Conservation (phyloP, 1,140 invertebrate species). For the Bradysia coprophila region DNA sequence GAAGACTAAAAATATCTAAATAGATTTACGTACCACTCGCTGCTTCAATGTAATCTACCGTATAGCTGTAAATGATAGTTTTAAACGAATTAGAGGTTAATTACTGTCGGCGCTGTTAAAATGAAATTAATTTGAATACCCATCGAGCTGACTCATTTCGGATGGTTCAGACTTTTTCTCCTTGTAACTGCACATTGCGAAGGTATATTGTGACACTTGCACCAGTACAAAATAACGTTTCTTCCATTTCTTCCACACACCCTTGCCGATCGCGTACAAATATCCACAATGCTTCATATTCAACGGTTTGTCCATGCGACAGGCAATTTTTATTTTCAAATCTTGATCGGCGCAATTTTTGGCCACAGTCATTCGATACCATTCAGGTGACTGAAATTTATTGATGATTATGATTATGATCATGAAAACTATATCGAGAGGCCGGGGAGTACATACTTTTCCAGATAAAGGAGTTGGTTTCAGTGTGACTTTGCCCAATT, state of each 20-base stretch:
- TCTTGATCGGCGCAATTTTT: conserved; percentile 93
- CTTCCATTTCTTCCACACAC: conserved; percentile 99
- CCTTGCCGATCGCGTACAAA: conserved; percentile 87
- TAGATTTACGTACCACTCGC: conserved; percentile 45
- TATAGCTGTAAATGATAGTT: too few relatives aligned
- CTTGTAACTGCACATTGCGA: conserved; percentile 98
- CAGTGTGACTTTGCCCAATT: conserved; percentile 85
- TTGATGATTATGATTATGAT: background rate
- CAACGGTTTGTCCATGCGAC: conserved; percentile 95
- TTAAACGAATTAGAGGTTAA: too few relatives aligned
- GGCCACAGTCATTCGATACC: conserved; percentile 91
- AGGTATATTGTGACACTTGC: conserved; percentile 98
- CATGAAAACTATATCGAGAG: background rate
- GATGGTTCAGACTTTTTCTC: conserved; percentile 98
- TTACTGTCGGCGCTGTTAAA: too few relatives aligned
- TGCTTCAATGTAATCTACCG: conserved; percentile 96
- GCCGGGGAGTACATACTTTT: conserved; percentile 35
- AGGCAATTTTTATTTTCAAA: conserved; percentile 91
- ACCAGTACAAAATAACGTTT: conserved; percentile 95
- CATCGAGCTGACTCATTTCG: conserved; percentile 98
- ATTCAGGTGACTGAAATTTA: conserved; percentile 60
- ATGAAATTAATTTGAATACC: too few relatives aligned
- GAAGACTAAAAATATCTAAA: background rate
- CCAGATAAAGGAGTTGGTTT: conserved; percentile 80
- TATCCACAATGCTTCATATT: conserved; percentile 98